Percentiles rank a stretch among this genome's conserved stretches.
phyloP scores from a whole-genome alignment of 2,797 vertebrate genomes.

The Sebastes matsubarae region DNA sequence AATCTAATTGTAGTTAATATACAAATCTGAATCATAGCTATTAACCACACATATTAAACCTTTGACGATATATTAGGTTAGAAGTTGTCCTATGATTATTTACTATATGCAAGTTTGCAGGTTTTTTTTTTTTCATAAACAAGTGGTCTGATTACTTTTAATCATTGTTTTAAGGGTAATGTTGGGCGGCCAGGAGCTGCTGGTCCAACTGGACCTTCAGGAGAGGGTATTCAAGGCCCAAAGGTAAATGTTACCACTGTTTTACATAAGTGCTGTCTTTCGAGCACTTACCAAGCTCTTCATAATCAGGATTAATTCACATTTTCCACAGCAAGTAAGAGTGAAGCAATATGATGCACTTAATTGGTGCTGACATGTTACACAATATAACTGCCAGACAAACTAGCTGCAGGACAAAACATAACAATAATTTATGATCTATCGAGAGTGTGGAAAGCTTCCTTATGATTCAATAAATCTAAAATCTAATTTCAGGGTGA shows the following conservation, averaged over 20 bases:
- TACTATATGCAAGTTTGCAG: background rate
- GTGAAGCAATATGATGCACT: conserved; percentile 2
- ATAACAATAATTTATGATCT: conserved; percentile 25
- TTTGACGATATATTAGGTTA: background rate
- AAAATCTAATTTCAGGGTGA: conserved; percentile 84
- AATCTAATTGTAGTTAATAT: background rate
- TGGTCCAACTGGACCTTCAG: conserved; percentile 85
- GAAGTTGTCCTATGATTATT: background rate
- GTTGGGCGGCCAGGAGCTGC: conserved; percentile 83
- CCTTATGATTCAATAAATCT: background rate
- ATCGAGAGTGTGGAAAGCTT: background rate
- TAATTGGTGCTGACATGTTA: conserved; percentile 12
- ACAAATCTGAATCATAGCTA: background rate
- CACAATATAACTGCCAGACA: background rate
- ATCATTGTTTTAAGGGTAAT: conserved; percentile 82
- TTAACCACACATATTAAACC: background rate
- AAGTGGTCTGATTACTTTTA: conserved; percentile 6
- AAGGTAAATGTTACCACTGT: conserved; percentile 82
- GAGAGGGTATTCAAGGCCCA: conserved; percentile 90
- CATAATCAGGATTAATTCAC: background rate
- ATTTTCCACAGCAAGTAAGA: background rate
- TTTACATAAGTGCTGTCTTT: background rate
- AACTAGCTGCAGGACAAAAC: conserved; percentile 21
- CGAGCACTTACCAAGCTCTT: background rate
- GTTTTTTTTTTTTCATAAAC: background rate